These are phyloP conservation scores for Calliscelio sp. DNA, from an alignment of 2,888 invertebrate species.

Conservation along the genomic window DNA sequence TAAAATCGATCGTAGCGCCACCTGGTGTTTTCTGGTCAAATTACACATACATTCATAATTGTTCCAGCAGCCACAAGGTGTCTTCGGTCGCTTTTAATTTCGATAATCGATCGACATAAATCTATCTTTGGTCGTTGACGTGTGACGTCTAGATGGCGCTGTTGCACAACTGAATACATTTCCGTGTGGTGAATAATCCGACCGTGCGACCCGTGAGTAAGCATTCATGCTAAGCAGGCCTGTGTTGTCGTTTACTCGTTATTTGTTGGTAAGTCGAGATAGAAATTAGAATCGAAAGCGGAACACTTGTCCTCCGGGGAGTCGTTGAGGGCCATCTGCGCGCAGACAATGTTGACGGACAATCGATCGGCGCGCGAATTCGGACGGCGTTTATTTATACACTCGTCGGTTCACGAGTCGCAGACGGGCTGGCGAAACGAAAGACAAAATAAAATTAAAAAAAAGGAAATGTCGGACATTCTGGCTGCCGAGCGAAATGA, in stretches of 20 bases:
- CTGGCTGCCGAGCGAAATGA: conserved; percentile 20
- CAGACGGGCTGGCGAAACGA: neutral
- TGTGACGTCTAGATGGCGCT: conserved; percentile 14
- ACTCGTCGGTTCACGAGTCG: conserved; percentile 37
- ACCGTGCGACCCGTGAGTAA: conserved; percentile 78
- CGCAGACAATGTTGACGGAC: conserved; percentile 43
- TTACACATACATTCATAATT: too few relatives aligned
- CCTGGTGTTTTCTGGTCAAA: too few relatives aligned
- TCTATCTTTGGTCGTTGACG: neutral
- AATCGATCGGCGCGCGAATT: conserved; percentile 55
- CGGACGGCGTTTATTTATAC: conserved; percentile 56
- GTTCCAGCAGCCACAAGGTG: too few relatives aligned
- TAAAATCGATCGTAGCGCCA: too few relatives aligned
- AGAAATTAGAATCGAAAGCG: conserved; percentile 66
- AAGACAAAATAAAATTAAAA: conserved; percentile 7
- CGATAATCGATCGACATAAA: too few relatives aligned
- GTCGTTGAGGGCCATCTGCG: conserved; percentile 35
- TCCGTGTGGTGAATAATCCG: conserved; percentile 57
- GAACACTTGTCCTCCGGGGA: conserved; percentile 65
- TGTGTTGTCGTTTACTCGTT: conserved; percentile 59
- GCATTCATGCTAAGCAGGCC: conserved; percentile 80
- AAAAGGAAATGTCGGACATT: conserved; percentile 22
- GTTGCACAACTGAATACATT: neutral
- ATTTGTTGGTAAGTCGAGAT: conserved; percentile 60
- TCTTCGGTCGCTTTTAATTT: too few relatives aligned